Percentiles rank a stretch among this genome's conserved stretches.
These are phyloP conservation scores for Caenorhabditis sp. DNA, from an alignment of 2,888 invertebrate species.

Conservation along the genomic window DNA sequence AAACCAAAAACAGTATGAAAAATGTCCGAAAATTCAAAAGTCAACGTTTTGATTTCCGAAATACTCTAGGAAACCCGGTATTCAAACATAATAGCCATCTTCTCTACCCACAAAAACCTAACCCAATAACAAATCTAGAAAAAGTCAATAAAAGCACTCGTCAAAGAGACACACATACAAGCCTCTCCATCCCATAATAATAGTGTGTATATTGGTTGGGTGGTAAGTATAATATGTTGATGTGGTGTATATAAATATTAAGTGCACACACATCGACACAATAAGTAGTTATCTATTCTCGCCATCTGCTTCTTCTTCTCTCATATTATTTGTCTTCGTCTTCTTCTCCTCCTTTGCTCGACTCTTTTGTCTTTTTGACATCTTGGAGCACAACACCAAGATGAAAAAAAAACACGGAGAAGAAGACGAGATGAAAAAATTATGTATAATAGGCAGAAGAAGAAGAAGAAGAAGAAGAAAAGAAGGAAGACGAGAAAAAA, in stretches of 20 bases:
- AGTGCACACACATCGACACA: not conserved
- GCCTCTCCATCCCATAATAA: not conserved
- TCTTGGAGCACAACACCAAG: not conserved
- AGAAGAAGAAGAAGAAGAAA: not conserved
- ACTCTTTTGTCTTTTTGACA: not conserved
- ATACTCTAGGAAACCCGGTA: too few relatives aligned
- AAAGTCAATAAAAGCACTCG: too few relatives aligned
- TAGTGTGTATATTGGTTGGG: not conserved
- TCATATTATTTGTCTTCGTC: not conserved
- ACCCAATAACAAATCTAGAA: too few relatives aligned
- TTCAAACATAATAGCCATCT: too few relatives aligned
- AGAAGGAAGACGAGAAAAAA: not conserved
- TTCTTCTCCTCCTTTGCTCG: not conserved
- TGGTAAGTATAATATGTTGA: not conserved
- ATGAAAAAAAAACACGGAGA: not conserved
- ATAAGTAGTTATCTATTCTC: constrained; percentile 1
- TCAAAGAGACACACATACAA: too few relatives aligned
- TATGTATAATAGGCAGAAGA: not conserved
- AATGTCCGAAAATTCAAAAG: too few relatives aligned
- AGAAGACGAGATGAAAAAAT: not conserved
- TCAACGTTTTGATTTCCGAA: too few relatives aligned
- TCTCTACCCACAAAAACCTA: too few relatives aligned
- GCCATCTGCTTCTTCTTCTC: not conserved
- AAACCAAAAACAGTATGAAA: too few relatives aligned
- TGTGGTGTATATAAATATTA: constrained; percentile 1